A percentile compares a stretch with the other conserved stretches of the same genome.
Conservation (phyloP, 2,888 invertebrate genomes). For the Drosophila setosimentum region DNA sequence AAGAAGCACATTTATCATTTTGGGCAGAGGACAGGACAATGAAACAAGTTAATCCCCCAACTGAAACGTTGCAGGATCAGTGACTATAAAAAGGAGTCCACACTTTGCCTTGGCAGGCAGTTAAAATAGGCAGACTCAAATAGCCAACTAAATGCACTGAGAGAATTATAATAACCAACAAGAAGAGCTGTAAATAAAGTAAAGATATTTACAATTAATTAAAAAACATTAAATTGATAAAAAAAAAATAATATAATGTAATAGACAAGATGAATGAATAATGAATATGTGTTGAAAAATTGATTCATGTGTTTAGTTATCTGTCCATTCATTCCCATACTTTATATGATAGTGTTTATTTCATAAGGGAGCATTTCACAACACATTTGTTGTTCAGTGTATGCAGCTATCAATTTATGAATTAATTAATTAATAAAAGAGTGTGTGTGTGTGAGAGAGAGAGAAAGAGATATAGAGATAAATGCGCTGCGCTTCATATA, state of each 20-base stretch:
- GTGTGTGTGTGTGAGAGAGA: conserved; percentile 6
- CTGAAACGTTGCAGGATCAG: conserved; percentile 62
- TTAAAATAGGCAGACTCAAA: conserved; percentile 10
- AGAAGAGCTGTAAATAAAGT: background rate
- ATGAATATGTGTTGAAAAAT: fast-evolving
- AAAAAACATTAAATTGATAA: background rate
- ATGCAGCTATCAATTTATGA: conserved; percentile 56
- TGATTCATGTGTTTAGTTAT: background rate
- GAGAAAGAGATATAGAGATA: conserved; percentile 22
- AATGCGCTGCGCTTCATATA: conserved; percentile 58
- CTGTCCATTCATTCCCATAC: too few relatives aligned
- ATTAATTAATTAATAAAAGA: conserved; percentile 72
- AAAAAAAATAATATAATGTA: background rate
- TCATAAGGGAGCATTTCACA: too few relatives aligned
- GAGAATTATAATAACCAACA: background rate
- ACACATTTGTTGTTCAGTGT: conserved; percentile 13
- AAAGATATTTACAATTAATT: background rate
- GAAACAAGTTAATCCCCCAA: conserved; percentile 72
- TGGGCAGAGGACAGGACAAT: conserved; percentile 29
- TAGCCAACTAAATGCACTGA: conserved; percentile 13
- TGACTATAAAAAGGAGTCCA: conserved; percentile 33
- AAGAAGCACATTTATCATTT: conserved; percentile 65
- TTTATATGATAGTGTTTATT: too few relatives aligned
- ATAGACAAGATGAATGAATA: background rate
- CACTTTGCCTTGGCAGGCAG: conserved; percentile 5